These are phyloP conservation scores for Delia radicum DNA, from an alignment of 1,140 invertebrate species.

Conservation along the genomic window DNA sequence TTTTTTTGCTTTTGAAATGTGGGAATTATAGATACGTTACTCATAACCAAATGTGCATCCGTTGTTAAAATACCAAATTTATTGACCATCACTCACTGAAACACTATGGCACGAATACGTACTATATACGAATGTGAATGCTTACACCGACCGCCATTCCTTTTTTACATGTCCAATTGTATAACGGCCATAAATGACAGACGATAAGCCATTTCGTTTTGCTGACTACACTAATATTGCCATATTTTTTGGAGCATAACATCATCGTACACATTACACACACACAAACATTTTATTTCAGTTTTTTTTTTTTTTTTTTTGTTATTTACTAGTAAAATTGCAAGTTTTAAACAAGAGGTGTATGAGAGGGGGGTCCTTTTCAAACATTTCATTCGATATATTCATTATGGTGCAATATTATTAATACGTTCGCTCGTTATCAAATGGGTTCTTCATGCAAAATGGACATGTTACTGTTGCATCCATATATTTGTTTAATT, in stretches of 20 bases:
- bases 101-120: not conserved
- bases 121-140: not conserved
- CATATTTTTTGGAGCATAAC: constrained; percentile 1
- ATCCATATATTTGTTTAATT: not conserved
- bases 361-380: not conserved
- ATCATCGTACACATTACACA: not conserved
- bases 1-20: not conserved
- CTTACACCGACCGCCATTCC: not conserved
- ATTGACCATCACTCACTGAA: constrained; percentile 29
- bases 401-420: constrained; percentile 35
- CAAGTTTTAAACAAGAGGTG: too few species aligned
- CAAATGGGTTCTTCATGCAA: constrained; percentile 52
- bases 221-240: not conserved
- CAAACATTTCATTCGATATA: not conserved
- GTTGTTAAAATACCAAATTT: constrained; percentile 24
- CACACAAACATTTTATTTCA: too few species aligned
- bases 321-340: too few species aligned
- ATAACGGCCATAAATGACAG: constrained; percentile 30
- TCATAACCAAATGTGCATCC: constrained; percentile 1
- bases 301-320: too few species aligned
- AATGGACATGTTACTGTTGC: constrained; percentile 41
- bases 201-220: constrained; percentile 28
- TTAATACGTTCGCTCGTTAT: constrained; percentile 55
- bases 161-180: not conserved
- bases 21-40: not conserved